These are phyloP conservation scores for Ceratoteleas bidentatus DNA, from an alignment of 1,140 invertebrate genomes.

Conservation along the genomic window DNA sequence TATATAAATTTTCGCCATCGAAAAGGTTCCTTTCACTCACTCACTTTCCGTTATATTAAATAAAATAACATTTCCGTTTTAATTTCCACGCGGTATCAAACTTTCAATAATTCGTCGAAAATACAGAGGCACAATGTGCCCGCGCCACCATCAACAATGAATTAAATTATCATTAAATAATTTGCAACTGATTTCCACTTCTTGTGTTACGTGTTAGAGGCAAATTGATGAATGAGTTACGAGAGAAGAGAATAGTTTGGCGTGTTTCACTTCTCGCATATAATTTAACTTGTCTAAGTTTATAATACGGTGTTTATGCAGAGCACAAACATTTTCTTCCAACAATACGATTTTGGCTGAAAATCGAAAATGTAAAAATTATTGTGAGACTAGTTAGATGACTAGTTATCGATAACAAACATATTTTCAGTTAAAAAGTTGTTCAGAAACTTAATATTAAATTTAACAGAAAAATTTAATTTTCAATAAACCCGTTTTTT, in stretches of 20 bases:
- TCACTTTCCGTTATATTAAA: slow-evolving; percentile 14
- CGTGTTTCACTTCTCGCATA: slow-evolving; percentile 64
- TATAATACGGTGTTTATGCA: slow-evolving; percentile 65
- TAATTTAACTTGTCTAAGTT: slow-evolving; percentile 80
- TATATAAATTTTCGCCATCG: slow-evolving; percentile 45
- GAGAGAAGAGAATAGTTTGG: slow-evolving; percentile 72
- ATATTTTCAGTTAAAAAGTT: too few relatives aligned
- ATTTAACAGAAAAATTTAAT: too few relatives aligned
- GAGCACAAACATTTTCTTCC: slow-evolving; percentile 14
- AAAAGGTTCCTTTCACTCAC: not conserved
- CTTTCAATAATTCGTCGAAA: not conserved
- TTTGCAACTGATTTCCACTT: slow-evolving; percentile 64
- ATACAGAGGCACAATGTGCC: not conserved
- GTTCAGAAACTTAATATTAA: too few relatives aligned
- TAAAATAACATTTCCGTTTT: slow-evolving; percentile 12
- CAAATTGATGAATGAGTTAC: slow-evolving; percentile 80
- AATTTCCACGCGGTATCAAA: not conserved
- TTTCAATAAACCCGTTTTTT: too few relatives aligned
- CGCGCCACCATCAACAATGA: not conserved
- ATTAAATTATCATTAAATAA: slow-evolving; percentile 58
- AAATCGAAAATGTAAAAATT: too few relatives aligned
- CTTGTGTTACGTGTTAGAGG: slow-evolving; percentile 67
- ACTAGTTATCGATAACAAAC: too few relatives aligned
- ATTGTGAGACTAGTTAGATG: too few relatives aligned
- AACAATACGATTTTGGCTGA: not conserved